Evolutionary conservation across 2,888 invertebrate species (phyloP).

Genomic region (Callimorpha dominula): DNA sequence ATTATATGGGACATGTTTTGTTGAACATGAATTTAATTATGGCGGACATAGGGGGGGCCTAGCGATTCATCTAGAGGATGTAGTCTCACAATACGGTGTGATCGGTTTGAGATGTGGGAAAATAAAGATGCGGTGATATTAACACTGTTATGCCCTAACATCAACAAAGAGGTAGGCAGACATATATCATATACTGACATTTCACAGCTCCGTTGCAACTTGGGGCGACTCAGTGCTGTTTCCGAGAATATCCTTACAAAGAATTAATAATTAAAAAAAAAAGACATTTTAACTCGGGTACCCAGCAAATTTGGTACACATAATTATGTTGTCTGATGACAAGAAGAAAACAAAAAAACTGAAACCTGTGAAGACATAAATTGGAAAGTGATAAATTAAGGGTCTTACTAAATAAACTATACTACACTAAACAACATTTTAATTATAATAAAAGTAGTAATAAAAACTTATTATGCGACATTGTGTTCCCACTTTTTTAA

Average conservation of each 20-base stretch:
- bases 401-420: background rate
- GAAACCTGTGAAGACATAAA: background rate
- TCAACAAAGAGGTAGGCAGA: background rate
- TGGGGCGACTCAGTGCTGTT: background rate
- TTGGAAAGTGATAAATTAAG: background rate
- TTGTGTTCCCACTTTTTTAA: too few species aligned
- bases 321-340: background rate
- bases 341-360: background rate
- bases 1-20: constrained; percentile 25
- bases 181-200: background rate
- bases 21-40: constrained; percentile 56
- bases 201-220: background rate
- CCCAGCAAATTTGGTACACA: background rate
- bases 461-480: too few species aligned
- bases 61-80: constrained; percentile 42
- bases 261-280: background rate
- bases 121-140: constrained; percentile 16
- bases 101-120: constrained; percentile 10
- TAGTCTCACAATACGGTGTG: constrained; percentile 19
- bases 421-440: background rate
- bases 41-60: constrained; percentile 27
- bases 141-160: too few species aligned
- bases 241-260: background rate
- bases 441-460: too few species aligned
- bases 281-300: background rate